phyloP scores from a whole-genome alignment of 2,797 vertebrate species.

The Rhynchonycteris naso region DNA sequence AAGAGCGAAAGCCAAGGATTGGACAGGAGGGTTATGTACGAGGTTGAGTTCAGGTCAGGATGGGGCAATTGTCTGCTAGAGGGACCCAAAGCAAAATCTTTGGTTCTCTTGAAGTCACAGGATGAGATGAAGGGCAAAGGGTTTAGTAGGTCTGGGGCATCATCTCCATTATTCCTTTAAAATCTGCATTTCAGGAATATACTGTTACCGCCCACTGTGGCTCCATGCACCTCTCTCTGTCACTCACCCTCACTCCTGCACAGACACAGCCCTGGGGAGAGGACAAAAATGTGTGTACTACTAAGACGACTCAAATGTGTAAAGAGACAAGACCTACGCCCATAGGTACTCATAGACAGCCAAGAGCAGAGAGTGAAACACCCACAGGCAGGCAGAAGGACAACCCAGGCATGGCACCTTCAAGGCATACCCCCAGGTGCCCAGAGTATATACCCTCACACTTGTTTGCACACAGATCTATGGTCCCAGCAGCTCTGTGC shows the following conservation, averaged over 20 bases:
- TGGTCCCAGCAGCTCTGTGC: neutral
- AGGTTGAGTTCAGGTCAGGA: neutral
- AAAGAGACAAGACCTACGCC: neutral
- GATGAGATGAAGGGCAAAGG: neutral
- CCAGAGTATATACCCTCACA: neutral
- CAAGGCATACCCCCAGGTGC: neutral
- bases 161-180: neutral
- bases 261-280: neutral
- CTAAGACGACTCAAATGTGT: neutral
- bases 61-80: neutral
- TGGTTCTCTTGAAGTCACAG: neutral
- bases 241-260: too few relatives aligned
- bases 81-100: neutral
- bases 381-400: neutral
- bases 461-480: neutral
- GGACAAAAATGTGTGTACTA: neutral
- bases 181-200: constrained; percentile 25
- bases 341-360: neutral
- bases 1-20: constrained; percentile 38
- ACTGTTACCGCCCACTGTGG: neutral
- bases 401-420: neutral
- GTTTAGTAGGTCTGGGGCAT: neutral
- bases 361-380: neutral
- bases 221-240: too few relatives aligned
- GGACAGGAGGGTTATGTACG: neutral